These are phyloP conservation scores for Coilia nasus DNA, from an alignment of 2,797 vertebrate species.

Conservation along the genomic window DNA sequence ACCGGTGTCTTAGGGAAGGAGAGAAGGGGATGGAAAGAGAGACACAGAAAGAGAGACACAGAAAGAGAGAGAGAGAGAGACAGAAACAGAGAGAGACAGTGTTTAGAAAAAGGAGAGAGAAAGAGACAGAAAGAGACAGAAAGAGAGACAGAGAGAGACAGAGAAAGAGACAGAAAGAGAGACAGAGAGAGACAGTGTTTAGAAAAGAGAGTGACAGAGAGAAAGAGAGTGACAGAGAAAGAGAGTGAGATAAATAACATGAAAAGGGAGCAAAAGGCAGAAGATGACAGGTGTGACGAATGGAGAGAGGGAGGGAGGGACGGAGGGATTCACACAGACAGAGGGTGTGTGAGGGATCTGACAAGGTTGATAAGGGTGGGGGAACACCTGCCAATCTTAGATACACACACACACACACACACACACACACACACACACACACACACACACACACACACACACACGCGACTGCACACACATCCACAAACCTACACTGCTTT, in stretches of 20 bases:
- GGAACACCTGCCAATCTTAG: conserved; percentile 65
- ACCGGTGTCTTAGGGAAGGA: neutral
- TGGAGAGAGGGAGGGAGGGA: neutral
- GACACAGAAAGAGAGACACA: conserved; percentile 16
- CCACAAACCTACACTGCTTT: neutral
- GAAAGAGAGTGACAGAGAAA: neutral
- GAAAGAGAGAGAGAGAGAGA: too few species aligned
- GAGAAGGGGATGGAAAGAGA: neutral
- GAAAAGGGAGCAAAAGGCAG: neutral
- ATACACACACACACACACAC: neutral
- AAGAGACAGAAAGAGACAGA: conserved; percentile 13
- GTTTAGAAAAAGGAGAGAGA: neutral
- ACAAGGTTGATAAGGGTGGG: conserved; percentile 60
- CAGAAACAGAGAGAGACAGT: conserved; percentile 15
- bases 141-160: neutral
- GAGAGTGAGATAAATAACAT: neutral
- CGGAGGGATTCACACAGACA: conserved; percentile 45
- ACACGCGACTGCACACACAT: neutral
- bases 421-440: conserved; percentile 31
- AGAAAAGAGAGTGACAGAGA: neutral
- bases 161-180: neutral
- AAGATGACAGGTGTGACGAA: conserved; percentile 34
- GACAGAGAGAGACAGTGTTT: conserved; percentile 14
- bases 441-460: conserved; percentile 35
- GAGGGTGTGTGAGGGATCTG: conserved; percentile 64